Conservation (phyloP, 1,140 invertebrate species). For the Drosophila repleta region DNA sequence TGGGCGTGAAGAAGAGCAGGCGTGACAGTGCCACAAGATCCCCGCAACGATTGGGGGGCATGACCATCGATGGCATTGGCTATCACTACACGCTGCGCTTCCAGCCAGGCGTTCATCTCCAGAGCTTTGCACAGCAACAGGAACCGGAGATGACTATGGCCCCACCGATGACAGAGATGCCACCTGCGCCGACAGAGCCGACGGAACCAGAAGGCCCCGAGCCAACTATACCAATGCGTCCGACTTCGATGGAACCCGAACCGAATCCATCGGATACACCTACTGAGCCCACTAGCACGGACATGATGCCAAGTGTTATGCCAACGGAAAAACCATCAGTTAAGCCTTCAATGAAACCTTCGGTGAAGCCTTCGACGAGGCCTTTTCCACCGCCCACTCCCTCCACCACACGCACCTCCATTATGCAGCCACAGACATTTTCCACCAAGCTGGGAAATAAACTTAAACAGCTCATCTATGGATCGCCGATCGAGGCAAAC, state of each 20-base stretch:
- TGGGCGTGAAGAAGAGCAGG: conserved; percentile 46
- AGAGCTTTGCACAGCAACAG: conserved; percentile 57
- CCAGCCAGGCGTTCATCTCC: conserved; percentile 59
- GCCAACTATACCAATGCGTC: conserved; percentile 58
- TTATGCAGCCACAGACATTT: conserved; percentile 58
- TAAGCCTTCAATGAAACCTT: conserved; percentile 44
- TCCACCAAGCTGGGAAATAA: conserved; percentile 23
- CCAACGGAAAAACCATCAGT: conserved; percentile 46
- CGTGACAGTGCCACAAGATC: conserved; percentile 29
- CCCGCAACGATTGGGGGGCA: conserved; percentile 46
- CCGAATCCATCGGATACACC: conserved; percentile 22
- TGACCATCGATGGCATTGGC: conserved; percentile 51
- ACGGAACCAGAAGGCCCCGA: conserved; percentile 61
- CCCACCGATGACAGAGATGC: conserved; percentile 25
- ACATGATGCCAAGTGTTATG: conserved; percentile 53
- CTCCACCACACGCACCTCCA: conserved; percentile 51
- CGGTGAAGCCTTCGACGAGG: conserved; percentile 40
- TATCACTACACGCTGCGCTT: conserved; percentile 62
- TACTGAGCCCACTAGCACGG: conserved; percentile 19
- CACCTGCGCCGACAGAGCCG: conserved; percentile 7
- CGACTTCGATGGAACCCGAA: conserved; percentile 39
- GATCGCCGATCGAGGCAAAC: conserved; percentile 69
- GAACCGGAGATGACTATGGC: conserved; percentile 19
- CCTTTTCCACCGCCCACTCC: conserved; percentile 36
- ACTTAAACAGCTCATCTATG: conserved; percentile 67